Evolutionary conservation across 2,797 vertebrate genomes (phyloP).

Genomic region (Sebastes taczanowskii): DNA sequence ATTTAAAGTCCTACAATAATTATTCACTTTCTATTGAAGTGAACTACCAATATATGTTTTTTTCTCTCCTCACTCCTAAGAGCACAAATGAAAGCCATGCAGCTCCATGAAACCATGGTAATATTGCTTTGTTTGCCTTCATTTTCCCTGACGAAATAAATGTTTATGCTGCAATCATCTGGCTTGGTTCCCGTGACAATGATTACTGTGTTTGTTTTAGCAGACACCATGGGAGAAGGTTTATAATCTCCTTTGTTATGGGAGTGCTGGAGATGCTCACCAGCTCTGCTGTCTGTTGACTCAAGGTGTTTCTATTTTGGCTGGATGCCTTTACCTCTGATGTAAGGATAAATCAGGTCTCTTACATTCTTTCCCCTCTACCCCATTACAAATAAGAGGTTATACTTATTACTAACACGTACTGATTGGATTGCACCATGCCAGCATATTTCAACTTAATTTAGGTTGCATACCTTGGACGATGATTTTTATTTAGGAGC

Average conservation of each 20-base stretch:
- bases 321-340: slow-evolving; percentile 46
- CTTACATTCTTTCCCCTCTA: slow-evolving; percentile 49
- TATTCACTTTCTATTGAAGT: slow-evolving; percentile 37
- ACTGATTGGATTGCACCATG: slow-evolving; percentile 42
- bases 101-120: slow-evolving; percentile 67
- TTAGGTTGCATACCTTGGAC: slow-evolving; percentile 26
- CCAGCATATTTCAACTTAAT: slow-evolving; percentile 45
- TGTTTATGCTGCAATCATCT: slow-evolving; percentile 76
- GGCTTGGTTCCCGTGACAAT: slow-evolving; percentile 62
- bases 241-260: slow-evolving; percentile 57
- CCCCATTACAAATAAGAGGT: slow-evolving; percentile 45
- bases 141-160: slow-evolving; percentile 69
- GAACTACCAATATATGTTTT: slow-evolving; percentile 22
- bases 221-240: slow-evolving; percentile 60
- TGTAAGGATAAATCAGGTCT: slow-evolving; percentile 59
- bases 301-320: slow-evolving; percentile 68
- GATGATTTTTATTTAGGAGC: slow-evolving; percentile 59
- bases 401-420: slow-evolving; percentile 48
- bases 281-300: slow-evolving; percentile 47
- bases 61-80: slow-evolving; percentile 43
- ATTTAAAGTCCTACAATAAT: slow-evolving; percentile 34
- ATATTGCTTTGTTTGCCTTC: slow-evolving; percentile 68
- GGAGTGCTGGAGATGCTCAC: slow-evolving; percentile 54
- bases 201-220: slow-evolving; percentile 75
- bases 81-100: slow-evolving; percentile 69